Evolutionary conservation across 1,140 invertebrate genomes (phyloP).

Genomic region (Mya arenaria): DNA sequence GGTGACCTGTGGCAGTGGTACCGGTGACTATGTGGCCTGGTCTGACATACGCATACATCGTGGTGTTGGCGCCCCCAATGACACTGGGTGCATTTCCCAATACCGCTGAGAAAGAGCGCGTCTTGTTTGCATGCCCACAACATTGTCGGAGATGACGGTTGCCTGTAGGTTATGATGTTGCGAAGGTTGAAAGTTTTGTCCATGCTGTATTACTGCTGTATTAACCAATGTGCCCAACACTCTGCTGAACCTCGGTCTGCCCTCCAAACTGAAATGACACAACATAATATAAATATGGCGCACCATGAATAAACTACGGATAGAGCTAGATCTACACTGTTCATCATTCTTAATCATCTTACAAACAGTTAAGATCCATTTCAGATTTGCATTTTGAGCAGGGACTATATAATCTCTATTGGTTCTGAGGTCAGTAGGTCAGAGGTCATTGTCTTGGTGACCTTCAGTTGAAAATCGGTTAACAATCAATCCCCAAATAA

Average conservation of each 20-base stretch:
- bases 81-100: neutral
- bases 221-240: neutral
- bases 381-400: too few species aligned
- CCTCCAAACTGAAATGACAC: neutral
- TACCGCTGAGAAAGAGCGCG: neutral
- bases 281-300: neutral
- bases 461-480: too few species aligned
- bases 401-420: too few species aligned
- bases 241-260: conserved; percentile 3
- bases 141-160: neutral
- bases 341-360: too few species aligned
- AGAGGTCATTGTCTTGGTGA: too few species aligned
- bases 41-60: neutral
- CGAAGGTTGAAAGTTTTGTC: neutral
- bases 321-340: too few species aligned
- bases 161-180: neutral
- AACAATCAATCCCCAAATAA: too few species aligned
- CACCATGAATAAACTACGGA: too few species aligned
- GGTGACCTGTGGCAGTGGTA: conserved; percentile 11
- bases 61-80: neutral
- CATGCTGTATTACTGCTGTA: neutral
- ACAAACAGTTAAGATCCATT: too few species aligned
- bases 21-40: neutral
- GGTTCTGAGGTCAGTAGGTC: too few species aligned
- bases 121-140: neutral